Base-by-base conservation (phyloP, 2,113 vertebrate genomes). In the Myotis yumanensis region DNA sequence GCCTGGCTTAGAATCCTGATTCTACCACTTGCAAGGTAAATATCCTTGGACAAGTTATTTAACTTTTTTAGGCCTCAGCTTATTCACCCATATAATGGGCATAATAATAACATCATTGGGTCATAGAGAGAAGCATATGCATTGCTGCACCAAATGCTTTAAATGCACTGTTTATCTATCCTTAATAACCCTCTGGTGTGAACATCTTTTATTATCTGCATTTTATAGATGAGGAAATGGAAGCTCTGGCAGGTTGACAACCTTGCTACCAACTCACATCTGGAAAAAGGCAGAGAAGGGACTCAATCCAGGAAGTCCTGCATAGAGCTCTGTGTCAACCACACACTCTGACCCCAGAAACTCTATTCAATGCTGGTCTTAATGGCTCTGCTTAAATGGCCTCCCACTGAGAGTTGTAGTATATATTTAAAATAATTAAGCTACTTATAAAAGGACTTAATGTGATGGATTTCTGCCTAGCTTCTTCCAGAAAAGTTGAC, bases 391-490 rank as follows among this genome's bases (percentile, higher is more conserved):
- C 37, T 72, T 85, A 64, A 79, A 73, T 77, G 48, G 5, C 17
- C 20, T 75, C 51, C 77, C 57, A 22, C 37, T 30, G 32, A 89
- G 11, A 89, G 30, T 3, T 59, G 12, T 46, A 52, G 52, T 71
- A 83, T 76, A 83, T 81, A 84, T 46, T 75, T 85, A 71, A 86
- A 91, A 93, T 75, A 93, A 76, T 85, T 43, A 86, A 75, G 5
- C 37, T 73, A 22, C 10, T 48, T 83, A 76, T 83, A 52, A 88
- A 91, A 77, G 32, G 57, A 43, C 40, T 77, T 82, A 83, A 48
- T 32, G 15, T n/a, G n/a, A 90, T 82, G 22, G 16, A 91, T 68
- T 72, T 83, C 85, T 95, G 48, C 20, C 62, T 82, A 71, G 7
- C 11, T 57, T 89, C 84, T 76, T 59, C 90, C 68, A 93, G 62